phyloP scores from a whole-genome alignment of 2,888 invertebrate genomes.

The Drosophila picticornis region DNA sequence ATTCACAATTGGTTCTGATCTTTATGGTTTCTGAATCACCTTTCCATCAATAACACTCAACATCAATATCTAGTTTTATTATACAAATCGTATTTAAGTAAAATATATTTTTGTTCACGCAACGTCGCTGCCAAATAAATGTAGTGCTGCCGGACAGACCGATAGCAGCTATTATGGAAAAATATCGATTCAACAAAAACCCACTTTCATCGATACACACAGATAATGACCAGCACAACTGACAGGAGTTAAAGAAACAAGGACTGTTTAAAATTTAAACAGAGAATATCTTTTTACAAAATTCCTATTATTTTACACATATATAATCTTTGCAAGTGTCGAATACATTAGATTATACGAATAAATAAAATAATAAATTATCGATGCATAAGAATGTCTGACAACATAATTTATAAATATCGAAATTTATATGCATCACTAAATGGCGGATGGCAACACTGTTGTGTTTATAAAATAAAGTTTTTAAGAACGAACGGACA shows the following conservation, averaged over 20 bases:
- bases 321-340: neutral
- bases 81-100: conserved; percentile 70
- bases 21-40: conserved; percentile 55
- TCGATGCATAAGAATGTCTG: conserved; percentile 7
- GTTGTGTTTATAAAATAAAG: conserved; percentile 51
- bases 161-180: conserved; percentile 4
- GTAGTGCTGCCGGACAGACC: conserved; percentile 53
- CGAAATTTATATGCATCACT: conserved; percentile 39
- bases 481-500: conserved; percentile 17
- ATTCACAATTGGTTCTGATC: conserved; percentile 32
- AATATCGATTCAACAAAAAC: conserved; percentile 2
- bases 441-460: conserved; percentile 51
- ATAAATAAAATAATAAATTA: neutral
- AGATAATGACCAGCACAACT: neutral
- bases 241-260: neutral
- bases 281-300: neutral
- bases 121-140: conserved; percentile 70
- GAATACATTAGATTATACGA: neutral
- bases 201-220: conserved; percentile 18
- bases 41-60: conserved; percentile 54
- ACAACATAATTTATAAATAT: conserved; percentile 8
- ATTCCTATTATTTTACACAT: neutral
- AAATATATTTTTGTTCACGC: conserved; percentile 78
- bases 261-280: neutral
- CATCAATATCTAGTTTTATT: conserved; percentile 60